Conservation (phyloP, 1,140 invertebrate genomes). For the Aphidius gifuensis region DNA sequence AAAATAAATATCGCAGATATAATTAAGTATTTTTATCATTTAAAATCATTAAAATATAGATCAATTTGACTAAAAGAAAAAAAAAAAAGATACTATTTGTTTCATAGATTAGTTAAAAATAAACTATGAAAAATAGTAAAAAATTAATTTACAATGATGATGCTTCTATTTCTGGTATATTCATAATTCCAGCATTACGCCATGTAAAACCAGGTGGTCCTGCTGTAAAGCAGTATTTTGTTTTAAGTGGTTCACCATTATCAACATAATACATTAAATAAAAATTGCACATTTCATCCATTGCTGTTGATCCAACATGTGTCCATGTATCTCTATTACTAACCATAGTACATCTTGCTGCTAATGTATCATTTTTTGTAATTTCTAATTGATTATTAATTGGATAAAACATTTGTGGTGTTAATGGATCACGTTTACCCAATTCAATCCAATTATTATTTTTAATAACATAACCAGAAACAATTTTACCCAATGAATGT, state of each 20-base stretch:
- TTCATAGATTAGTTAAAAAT: too few species aligned
- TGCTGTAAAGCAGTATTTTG: constrained; percentile 81
- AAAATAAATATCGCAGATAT: too few species aligned
- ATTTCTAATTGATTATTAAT: constrained; percentile 62
- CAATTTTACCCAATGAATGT: constrained; percentile 81
- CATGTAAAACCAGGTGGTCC: constrained; percentile 84
- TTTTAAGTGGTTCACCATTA: constrained; percentile 70
- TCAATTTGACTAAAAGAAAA: too few species aligned
- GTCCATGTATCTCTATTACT: constrained; percentile 66
- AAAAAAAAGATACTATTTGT: too few species aligned
- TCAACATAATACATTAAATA: constrained; percentile 98
- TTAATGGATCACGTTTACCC: constrained; percentile 87
- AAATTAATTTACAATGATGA: constrained; percentile 38
- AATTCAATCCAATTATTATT: constrained; percentile 76
- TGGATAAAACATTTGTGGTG: constrained; percentile 96
- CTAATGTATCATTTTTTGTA: constrained; percentile 71
- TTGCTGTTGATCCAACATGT: constrained; percentile 78
- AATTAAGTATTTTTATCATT: too few species aligned
- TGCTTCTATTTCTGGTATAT: constrained; percentile 78
- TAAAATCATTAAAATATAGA: too few species aligned
- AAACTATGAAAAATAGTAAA: too few species aligned
- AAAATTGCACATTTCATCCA: constrained; percentile 99
- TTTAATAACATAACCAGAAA: constrained; percentile 80
- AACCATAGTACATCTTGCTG: constrained; percentile 88
- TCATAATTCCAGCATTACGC: constrained; percentile 64